Evolutionary conservation across 2,113 vertebrate species (phyloP), one percentile per base, ranked within the genome.

Genomic region (Budorcas taxicolor): DNA sequence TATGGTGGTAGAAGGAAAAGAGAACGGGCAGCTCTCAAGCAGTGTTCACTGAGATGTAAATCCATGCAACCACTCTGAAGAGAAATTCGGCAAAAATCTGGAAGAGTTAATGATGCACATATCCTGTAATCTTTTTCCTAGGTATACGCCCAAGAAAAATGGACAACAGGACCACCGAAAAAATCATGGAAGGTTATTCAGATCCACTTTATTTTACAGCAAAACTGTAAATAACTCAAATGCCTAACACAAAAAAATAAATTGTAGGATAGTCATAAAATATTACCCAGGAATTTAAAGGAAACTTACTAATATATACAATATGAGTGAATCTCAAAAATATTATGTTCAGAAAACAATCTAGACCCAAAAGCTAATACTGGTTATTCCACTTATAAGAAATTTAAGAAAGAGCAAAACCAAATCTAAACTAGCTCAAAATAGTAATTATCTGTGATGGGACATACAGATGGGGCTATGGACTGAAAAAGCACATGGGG

Each of bases 331-430:
- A 21, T 55, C 58, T 93, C 86, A 97, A n/a, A 92, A 95, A 96
- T 91, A 95, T 23, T 57, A 78, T 84, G 45, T 83, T 95, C 74
- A 92, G 58, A 95, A 96, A 97, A 95, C 87, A 81, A 88, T 14
- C 47, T 80, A 96, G 47, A 45, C 4, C 23, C n/a, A 78, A 93
- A 90, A 90, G 36, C 23, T 36, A 92, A 58, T n/a, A 64, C 13
- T 93, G 7, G 36, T 74, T 6, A 43, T 36, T 83, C 50, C 52
- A 95, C 60, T 71, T 94, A 78, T 1, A 87, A 95, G 47, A 92
- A 53, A 3, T 71, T 84, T 95, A 47, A 89, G 33, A 95, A 93
- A 10, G 67, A 15, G 5, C 52, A 90, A 94, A 94, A 90, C 45
- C 31, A 87, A 87, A 93, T 78, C 81, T 45, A 90, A 91, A 94